A percentile compares a stretch with the other conserved stretches of the same genome.
These are phyloP conservation scores for Catharus ustulatus DNA, from an alignment of 2,797 vertebrate species.

Conservation along the genomic window DNA sequence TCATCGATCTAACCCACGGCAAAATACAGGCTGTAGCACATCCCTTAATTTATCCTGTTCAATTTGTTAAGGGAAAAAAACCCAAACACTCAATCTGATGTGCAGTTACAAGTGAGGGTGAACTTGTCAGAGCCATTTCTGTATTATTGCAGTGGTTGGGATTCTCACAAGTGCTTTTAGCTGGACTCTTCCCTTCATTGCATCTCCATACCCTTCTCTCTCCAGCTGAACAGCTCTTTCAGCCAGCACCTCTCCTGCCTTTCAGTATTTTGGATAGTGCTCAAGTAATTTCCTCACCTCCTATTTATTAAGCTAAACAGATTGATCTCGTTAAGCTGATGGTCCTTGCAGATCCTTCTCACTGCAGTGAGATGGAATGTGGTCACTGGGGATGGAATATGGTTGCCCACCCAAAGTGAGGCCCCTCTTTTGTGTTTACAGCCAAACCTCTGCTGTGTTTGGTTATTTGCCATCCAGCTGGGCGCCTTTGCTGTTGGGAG, in stretches of 20 bases:
- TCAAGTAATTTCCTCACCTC: constrained; percentile 43
- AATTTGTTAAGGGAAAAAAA: constrained; percentile 50
- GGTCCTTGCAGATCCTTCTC: neutral
- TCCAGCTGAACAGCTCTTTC: neutral
- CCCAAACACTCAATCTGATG: constrained; percentile 46
- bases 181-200: neutral
- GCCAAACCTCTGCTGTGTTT: neutral
- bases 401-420: neutral
- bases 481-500: neutral
- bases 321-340: neutral
- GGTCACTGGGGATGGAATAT: neutral
- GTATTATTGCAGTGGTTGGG: neutral
- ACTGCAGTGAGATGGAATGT: neutral
- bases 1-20: constrained; percentile 52
- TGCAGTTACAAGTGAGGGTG: neutral
- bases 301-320: constrained; percentile 48
- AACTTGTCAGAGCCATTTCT: constrained; percentile 32
- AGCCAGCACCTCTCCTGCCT: constrained; percentile 27
- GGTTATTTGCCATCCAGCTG: neutral
- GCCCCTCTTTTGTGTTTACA: neutral
- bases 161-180: neutral
- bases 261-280: constrained; percentile 19
- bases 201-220: neutral
- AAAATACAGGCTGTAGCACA: constrained; percentile 48
- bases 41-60: constrained; percentile 60